Conservation (phyloP, 2,797 vertebrate genomes). For the Spheniscus humboldti region DNA sequence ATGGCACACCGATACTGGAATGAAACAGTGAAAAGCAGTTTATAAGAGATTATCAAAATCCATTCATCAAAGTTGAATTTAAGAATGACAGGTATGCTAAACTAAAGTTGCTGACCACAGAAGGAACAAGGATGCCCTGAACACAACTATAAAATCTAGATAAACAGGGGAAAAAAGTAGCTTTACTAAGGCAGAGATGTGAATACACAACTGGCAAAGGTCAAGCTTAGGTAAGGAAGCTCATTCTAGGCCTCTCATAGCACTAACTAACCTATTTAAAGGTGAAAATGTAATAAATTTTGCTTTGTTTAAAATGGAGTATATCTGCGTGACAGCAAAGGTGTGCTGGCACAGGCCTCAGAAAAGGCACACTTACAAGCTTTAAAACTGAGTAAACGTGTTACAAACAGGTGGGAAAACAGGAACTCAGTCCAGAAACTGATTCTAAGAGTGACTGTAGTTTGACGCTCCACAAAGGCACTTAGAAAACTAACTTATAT, state of each 20-base stretch:
- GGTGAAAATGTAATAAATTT: not conserved
- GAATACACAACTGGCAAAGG: not conserved
- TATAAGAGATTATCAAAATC: not conserved
- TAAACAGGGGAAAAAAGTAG: not conserved
- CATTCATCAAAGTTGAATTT: not conserved
- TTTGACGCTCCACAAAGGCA: not conserved
- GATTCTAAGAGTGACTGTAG: not conserved
- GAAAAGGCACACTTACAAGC: not conserved
- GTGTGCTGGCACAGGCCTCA: not conserved
- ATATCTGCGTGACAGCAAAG: not conserved
- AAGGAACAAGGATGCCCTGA: not conserved
- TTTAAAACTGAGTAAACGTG: not conserved
- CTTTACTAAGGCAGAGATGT: not conserved
- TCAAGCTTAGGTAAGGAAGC: not conserved
- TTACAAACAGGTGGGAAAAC: not conserved
- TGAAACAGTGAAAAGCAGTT: not conserved
- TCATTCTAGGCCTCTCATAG: not conserved
- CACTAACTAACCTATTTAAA: not conserved
- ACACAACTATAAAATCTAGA: not conserved
- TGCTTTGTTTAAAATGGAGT: not conserved
- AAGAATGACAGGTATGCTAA: not conserved
- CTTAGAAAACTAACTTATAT: not conserved
- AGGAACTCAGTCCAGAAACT: not conserved
- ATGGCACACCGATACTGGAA: not conserved
- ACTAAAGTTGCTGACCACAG: not conserved